phyloP scores from a whole-genome alignment of 2,797 vertebrate species.

The Sylvia borin region DNA sequence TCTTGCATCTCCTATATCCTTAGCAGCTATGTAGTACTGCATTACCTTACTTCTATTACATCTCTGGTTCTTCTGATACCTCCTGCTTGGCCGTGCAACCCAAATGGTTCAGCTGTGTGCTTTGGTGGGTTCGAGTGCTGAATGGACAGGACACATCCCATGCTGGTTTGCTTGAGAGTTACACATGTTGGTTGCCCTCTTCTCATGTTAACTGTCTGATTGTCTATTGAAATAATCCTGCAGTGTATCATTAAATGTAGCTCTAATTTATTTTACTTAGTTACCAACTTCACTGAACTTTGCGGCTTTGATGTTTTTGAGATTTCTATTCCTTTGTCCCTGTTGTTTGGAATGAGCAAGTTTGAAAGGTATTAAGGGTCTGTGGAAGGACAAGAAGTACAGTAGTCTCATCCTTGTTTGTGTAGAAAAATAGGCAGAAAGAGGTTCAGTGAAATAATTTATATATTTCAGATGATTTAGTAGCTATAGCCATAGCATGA shows the following conservation, averaged over 20 bases:
- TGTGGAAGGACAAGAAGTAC: not conserved
- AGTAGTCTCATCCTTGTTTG: not conserved
- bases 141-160: not conserved
- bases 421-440: not conserved
- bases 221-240: not conserved
- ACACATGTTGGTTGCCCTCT: not conserved
- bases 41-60: not conserved
- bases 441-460: not conserved
- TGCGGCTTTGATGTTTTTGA: not conserved
- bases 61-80: not conserved
- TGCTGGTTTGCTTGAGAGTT: not conserved
- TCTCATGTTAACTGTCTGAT: not conserved
- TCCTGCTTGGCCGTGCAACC: fast-evolving
- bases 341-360: not conserved
- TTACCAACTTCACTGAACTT: not conserved
- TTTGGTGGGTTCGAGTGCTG: fast-evolving
- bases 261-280: not conserved
- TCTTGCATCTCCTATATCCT: not conserved
- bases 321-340: not conserved
- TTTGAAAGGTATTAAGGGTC: not conserved
- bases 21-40: not conserved
- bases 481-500: not conserved
- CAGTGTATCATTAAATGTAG: not conserved
- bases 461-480: not conserved
- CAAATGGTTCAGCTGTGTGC: not conserved